Evolutionary conservation across 2,113 vertebrate genomes (phyloP), one percentile per base, ranked within the genome.

Genomic region (Hepsetus odoe): DNA sequence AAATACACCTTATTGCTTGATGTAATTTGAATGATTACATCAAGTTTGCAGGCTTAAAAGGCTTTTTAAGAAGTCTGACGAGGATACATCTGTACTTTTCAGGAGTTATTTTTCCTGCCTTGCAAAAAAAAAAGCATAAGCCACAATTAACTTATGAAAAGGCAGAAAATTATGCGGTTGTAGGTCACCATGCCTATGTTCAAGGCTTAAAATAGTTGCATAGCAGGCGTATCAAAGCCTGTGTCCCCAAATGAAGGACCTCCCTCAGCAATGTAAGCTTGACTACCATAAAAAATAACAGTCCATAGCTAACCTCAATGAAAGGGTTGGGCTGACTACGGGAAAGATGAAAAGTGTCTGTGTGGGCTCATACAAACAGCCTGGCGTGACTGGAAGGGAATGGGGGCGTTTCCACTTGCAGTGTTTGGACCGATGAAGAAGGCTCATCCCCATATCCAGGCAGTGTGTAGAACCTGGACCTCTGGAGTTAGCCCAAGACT

Each of bases 391-490:
- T 18, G 10, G 72, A 74, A n/a, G n/a, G n/a, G n/a, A n/a, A n/a
- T 85, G 77, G 85, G 83, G 69, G 86, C 66, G 83, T 77, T 77
- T 11, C 55, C 56, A 56, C 18, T 62, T 13, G 42, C 18, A 58
- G 53, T 4, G 28, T 13, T 51, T 33, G 66, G n/a, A 22, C 84
- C 53, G 81, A 62, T 67, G 22, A 55, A 3, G n/a, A 26, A 35
- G 66, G 44, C n/a, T 33, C 5, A 28, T 69, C 51, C 38, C 12
- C 30, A 26, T 49, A 51, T 59, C 55, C 51, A 42, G 53, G 44
- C 55, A 58, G 55, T 9, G 9, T 55, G 14, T 59, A 49, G 16
- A 61, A 38, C 44, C 76, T 20, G 72, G 68, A 49, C 64, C 64
- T 46, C 68, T 64, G 67, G 70, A 58, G 80, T 64, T 80, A 74